Evolutionary conservation across 2,113 vertebrate species (phyloP).

Genomic region (Nipponia nippon): DNA sequence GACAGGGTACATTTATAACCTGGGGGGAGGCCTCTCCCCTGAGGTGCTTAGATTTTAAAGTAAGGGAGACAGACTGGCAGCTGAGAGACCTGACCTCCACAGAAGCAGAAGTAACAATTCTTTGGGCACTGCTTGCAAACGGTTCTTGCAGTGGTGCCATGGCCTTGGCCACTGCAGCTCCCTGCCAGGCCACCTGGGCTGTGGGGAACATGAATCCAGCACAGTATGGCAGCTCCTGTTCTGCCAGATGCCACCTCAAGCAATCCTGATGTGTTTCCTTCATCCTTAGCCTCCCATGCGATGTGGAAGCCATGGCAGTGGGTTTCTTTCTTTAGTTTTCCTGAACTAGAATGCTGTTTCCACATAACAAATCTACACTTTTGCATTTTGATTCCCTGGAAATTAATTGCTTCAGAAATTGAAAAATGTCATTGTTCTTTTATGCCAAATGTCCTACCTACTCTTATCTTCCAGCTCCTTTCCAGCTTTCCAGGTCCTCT

Average conservation of each 20-base stretch:
- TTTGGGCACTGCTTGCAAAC: neutral
- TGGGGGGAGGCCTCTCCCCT: neutral
- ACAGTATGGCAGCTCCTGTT: neutral
- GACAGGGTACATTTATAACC: neutral
- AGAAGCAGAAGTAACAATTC: neutral
- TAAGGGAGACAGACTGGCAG: neutral
- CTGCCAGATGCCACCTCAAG: rapidly evolving
- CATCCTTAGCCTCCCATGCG: neutral
- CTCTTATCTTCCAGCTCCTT: neutral
- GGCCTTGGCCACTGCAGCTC: neutral
- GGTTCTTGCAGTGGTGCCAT: neutral
- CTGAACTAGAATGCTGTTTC: neutral
- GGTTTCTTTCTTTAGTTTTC: neutral
- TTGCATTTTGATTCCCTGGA: neutral
- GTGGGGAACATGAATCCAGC: rapidly evolving
- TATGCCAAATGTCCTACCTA: neutral
- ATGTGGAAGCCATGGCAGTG: neutral
- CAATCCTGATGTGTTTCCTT: rapidly evolving
- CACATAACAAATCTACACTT: neutral
- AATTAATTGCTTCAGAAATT: neutral
- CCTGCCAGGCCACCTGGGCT: neutral
- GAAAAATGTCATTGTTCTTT: neutral
- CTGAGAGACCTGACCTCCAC: neutral
- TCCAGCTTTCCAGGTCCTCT: neutral
- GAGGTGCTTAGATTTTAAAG: neutral